phyloP scores from a whole-genome alignment of 2,888 invertebrate genomes.

The Chymomyza procnemis region DNA sequence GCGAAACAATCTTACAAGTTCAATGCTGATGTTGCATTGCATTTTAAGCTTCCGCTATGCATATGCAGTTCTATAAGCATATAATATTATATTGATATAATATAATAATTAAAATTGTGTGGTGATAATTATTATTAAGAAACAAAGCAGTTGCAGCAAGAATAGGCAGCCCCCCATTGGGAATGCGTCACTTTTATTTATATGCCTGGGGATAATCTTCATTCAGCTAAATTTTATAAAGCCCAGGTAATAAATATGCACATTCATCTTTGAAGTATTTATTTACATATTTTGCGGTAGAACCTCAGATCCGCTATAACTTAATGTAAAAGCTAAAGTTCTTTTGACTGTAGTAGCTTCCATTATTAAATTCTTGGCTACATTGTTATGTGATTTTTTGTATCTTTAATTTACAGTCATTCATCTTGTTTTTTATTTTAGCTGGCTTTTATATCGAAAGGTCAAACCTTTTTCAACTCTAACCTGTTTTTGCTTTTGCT shows the following conservation, averaged over 20 bases:
- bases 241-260: background rate
- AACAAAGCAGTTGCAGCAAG: constrained; percentile 2
- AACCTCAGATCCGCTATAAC: background rate
- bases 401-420: too few species aligned
- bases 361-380: background rate
- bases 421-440: too few species aligned
- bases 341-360: too few species aligned
- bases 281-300: background rate
- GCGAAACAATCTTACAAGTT: constrained; percentile 43
- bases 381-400: background rate
- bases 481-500: too few species aligned
- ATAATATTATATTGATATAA: background rate
- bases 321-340: background rate
- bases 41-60: constrained; percentile 55
- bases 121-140: background rate
- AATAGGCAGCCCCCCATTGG: background rate
- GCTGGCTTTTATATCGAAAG: too few species aligned
- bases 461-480: too few species aligned
- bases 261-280: background rate
- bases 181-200: background rate
- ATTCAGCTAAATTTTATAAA: background rate
- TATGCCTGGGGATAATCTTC: background rate
- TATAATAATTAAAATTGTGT: background rate
- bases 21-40: constrained; percentile 57
- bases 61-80: constrained; percentile 38